A percentile compares a stretch with the other conserved stretches of the same genome.
Conservation (phyloP, 1,140 invertebrate species). For the Drosophila busckii region DNA sequence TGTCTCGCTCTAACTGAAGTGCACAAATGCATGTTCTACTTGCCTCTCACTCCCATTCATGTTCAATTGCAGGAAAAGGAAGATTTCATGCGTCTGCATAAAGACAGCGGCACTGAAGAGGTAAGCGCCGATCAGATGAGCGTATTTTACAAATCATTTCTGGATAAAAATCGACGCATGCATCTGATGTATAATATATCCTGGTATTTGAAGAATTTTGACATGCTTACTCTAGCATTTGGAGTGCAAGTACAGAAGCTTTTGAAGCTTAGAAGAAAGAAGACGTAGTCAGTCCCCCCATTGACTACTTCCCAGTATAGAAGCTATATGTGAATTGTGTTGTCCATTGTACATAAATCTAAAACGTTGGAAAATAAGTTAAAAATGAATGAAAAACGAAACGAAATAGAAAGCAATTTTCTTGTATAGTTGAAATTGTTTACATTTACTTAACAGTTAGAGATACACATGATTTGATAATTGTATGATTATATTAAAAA, state of each 20-base stretch:
- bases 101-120: conserved; percentile 78
- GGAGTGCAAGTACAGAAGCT: conserved; percentile 81
- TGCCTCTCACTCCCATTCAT: conserved; percentile 9
- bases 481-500: conserved; percentile 19
- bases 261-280: conserved; percentile 11
- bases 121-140: conserved; percentile 90
- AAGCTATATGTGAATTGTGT: too few relatives aligned
- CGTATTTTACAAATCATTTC: conserved; percentile 89
- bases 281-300: background rate
- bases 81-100: conserved; percentile 81
- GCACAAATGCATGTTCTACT: too few relatives aligned
- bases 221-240: conserved; percentile 82
- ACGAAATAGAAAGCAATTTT: conserved; percentile 17
- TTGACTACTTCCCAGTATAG: too few relatives aligned
- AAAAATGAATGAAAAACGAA: conserved; percentile 23
- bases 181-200: conserved; percentile 86
- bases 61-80: conserved; percentile 82
- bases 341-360: conserved; percentile 16
- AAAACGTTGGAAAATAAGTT: conserved; percentile 34
- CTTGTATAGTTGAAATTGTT: conserved; percentile 26
- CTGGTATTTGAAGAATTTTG: conserved; percentile 87
- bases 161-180: conserved; percentile 87
- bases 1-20: background rate
- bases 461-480: conserved; percentile 25
- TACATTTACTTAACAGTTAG: conserved; percentile 38